Evolutionary conservation across 2,888 invertebrate genomes (phyloP), one percentile per base, ranked within the genome.

Genomic region (Allacma fusca): DNA sequence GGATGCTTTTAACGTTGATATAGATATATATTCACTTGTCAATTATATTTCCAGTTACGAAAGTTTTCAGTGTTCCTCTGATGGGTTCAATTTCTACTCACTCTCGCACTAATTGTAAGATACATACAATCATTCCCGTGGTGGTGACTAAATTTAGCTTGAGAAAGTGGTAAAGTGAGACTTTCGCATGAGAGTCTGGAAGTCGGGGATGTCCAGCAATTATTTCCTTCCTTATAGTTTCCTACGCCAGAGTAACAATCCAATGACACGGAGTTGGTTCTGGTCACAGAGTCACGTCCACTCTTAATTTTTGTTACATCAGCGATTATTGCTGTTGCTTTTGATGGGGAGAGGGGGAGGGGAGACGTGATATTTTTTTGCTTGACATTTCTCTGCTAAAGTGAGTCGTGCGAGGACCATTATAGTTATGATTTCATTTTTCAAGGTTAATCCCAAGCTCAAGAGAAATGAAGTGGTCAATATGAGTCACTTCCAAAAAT

Each of bases 281-380:
- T 50, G 50, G 50, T 50, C 50, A 50, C 7, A 50, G 16, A 50
- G 50, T 50, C 50, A 50, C 50, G 50, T 50, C 5, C 50, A 13
- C 7, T 50, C 50, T 50, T 50, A 50, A 50, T 50, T 50, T 50
- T 16, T 50, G 50, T 50, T 50, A 50, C 50, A 50, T 50, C 50
- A 50, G 50, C 50, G 50, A 50, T 50, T 50, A 50, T 50, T n/a
- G 5, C 16, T 2, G 7, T 50, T 50, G 1, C 19, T 50, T 5
- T n/a, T 50, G n/a, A 50, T 50, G 50, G 50, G 50, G 5, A 16
- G 50, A n/a, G 19, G n/a, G 19, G 19, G 50, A 19, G 50, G 50
- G 50, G 50, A 50, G 19, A 50, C n/a, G n/a, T n/a, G 50, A 50
- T 50, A n/a, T 50, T 12, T 13, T 50, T 50, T 50, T 50, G n/a